Evolutionary conservation across 2,888 invertebrate genomes (phyloP), one percentile per base, ranked within the genome.

Genomic region (Philhelius pedissequus): DNA sequence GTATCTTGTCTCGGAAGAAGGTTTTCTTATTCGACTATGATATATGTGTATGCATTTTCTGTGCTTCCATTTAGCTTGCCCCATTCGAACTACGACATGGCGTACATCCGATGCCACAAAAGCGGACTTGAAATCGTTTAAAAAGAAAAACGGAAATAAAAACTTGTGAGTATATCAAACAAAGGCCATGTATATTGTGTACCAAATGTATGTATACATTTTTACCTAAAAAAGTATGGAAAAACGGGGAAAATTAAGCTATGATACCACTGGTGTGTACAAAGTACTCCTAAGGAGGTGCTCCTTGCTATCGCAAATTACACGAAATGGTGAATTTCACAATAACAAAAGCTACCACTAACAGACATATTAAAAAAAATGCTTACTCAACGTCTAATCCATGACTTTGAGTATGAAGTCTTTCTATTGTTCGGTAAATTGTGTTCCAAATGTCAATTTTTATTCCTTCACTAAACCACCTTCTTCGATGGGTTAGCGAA

Each of bases 141-240:
- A 70, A 52, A 75, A 80, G 60, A 70, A 75, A 79, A 84, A 80
- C 80, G 80, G 68, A 84, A 80, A 80, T 71, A 76, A 76, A 60
- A 80, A 80, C 80, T 70, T 75, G 68, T 68, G 60, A 68, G 60
- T 32, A 45, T 66, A 58, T 38, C 64, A 68, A 77, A 74, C 50
- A 69, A 78, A 70, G 22, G 1, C 7, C 40, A 13, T 25, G 27
- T 52, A 13, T 30, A 6, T 7, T n/a, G n/a, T n/a, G n/a, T n/a
- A n/a, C n/a, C n/a, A n/a, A n/a, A 5, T 18, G 11, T 1, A 18
- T 32, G 2, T 52, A n/a, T 52, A 7, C 9, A 0, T 32, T 1
- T 8, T 0, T 20, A 30, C 20, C 30, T 8, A n/a, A n/a, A n/a
- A n/a, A 32, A 69, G 40, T 11, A 11, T 18, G 8, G 56, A 15